A percentile compares a stretch with the other conserved stretches of the same genome.
These are phyloP conservation scores for Diachasmimorpha longicaudata DNA, from an alignment of 1,140 invertebrate species.

Conservation along the genomic window DNA sequence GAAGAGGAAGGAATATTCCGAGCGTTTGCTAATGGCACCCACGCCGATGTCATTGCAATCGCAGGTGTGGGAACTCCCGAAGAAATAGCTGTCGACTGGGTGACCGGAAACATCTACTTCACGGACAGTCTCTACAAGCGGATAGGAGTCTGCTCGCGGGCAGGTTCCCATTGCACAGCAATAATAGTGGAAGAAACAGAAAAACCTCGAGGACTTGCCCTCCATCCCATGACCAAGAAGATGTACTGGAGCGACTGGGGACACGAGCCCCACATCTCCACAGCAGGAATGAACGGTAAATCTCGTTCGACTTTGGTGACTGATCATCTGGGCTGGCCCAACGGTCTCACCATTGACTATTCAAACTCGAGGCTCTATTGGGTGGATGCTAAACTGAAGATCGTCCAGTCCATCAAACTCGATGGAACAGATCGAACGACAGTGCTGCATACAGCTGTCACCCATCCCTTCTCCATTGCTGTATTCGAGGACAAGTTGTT, in stretches of 20 bases:
- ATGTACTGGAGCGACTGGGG: constrained; percentile 92
- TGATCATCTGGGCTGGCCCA: constrained; percentile 80
- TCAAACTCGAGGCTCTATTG: constrained; percentile 80
- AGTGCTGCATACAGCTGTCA: constrained; percentile 65
- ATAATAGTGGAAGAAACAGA: constrained; percentile 66
- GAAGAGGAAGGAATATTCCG: constrained; percentile 72
- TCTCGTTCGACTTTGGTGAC: constrained; percentile 59
- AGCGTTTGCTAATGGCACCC: constrained; percentile 63
- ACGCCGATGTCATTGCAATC: constrained; percentile 64
- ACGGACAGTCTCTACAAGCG: constrained; percentile 74
- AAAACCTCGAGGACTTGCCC: constrained; percentile 69
- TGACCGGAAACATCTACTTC: constrained; percentile 82
- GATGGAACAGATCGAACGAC: constrained; percentile 72
- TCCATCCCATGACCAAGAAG: constrained; percentile 69
- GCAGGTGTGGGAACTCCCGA: constrained; percentile 71
- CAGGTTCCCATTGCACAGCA: constrained; percentile 69
- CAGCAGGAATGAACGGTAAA: constrained; percentile 86
- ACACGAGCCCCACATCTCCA: constrained; percentile 72
- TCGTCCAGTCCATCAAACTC: constrained; percentile 79
- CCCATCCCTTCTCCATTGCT: constrained; percentile 82
- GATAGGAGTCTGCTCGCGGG: constrained; percentile 75
- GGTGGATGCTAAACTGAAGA: constrained; percentile 76
- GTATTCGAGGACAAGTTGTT: constrained; percentile 88
- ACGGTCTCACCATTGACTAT: constrained; percentile 87
- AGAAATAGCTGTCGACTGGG: constrained; percentile 82